phyloP scores from a whole-genome alignment of 2,888 invertebrate genomes.

The Lithophane ornitopus region DNA sequence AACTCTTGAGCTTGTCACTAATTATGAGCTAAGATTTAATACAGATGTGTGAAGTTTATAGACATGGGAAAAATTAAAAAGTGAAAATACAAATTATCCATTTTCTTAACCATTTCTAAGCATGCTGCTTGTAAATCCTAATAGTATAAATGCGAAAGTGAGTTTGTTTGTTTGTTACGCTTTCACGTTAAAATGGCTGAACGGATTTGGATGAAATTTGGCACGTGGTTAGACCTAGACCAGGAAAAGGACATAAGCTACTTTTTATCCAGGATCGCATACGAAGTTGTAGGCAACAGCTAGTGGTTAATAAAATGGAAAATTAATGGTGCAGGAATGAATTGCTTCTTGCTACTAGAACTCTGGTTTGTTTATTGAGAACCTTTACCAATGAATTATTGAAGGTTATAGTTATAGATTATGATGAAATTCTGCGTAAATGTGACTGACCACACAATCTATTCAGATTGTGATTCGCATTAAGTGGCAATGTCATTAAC shows the following conservation, averaged over 20 bases:
- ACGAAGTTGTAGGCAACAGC: too few species aligned
- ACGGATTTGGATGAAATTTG: too few species aligned
- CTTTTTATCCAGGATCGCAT: too few species aligned
- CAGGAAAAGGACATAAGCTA: too few species aligned
- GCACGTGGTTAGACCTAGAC: too few species aligned
- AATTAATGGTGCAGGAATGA: neutral
- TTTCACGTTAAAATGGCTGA: too few species aligned
- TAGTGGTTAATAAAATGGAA: too few species aligned
- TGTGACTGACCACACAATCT: conserved; percentile 6
- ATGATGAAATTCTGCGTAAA: neutral
- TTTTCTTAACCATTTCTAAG: neutral
- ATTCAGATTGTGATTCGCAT: conserved; percentile 3
- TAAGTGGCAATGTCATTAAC: neutral
- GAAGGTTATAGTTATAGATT: neutral
- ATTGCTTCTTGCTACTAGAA: neutral
- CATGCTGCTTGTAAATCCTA: too few species aligned
- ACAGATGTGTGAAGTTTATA: neutral
- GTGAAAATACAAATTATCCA: neutral
- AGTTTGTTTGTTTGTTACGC: too few species aligned
- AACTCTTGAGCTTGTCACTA: neutral
- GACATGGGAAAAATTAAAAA: neutral
- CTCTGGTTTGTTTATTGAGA: neutral
- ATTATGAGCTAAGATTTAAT: neutral
- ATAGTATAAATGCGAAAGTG: too few species aligned
- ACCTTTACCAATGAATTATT: neutral